Conservation (phyloP, 2,113 vertebrate species). For the Pithys albifrons region DNA sequence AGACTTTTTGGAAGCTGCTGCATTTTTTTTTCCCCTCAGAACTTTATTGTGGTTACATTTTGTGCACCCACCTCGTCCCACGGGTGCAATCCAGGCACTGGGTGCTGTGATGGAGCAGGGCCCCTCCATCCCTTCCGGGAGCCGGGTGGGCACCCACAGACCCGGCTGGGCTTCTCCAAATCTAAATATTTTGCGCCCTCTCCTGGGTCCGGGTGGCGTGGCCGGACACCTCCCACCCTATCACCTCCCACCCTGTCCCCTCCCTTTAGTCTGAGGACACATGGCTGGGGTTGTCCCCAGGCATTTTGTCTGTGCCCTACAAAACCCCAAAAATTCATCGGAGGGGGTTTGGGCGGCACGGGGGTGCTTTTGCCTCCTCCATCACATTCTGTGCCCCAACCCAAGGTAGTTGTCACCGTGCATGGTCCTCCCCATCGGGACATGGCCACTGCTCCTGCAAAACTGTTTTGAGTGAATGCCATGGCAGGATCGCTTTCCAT, state of each 20-base stretch:
- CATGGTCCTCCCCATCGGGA: background rate
- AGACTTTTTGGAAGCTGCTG: background rate
- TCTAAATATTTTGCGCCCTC: constrained; percentile 63
- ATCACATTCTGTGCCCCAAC: background rate
- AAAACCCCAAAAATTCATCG: background rate
- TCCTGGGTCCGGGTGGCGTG: constrained; percentile 48
- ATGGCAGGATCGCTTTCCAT: accelerated
- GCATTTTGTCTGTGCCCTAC: background rate
- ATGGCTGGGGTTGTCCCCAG: background rate
- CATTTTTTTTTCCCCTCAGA: background rate
- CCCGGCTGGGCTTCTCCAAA: background rate
- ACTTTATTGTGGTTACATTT: background rate
- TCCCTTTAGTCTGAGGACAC: background rate
- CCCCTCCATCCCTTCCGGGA: background rate
- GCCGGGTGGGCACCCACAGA: background rate
- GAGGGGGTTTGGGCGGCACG: background rate
- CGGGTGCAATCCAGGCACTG: accelerated
- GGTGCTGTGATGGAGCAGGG: background rate
- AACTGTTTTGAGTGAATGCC: accelerated
- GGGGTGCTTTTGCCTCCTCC: background rate
- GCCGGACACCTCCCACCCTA: background rate
- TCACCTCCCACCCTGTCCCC: background rate
- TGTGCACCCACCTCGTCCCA: accelerated
- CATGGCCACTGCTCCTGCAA: background rate
- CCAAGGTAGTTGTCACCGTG: background rate